phyloP scores from a whole-genome alignment of 37 sponge, comb jelly and placozoan species.

The Cliona cf. orientalis region DNA sequence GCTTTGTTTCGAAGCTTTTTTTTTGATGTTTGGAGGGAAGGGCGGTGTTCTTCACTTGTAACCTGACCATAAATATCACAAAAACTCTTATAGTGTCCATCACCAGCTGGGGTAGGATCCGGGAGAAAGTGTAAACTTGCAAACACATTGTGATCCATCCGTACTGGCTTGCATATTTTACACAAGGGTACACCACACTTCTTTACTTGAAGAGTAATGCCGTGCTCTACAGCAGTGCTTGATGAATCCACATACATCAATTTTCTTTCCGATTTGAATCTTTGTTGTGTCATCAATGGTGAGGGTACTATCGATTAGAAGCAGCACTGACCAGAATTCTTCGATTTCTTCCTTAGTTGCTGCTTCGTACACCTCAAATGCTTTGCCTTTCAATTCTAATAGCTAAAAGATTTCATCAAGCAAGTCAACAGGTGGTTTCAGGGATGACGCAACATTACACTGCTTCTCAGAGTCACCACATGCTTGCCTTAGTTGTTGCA shows the following conservation, averaged over 20 bases:
- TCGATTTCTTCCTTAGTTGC: conserved; percentile 9
- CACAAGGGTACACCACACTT: background rate
- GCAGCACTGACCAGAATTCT: conserved; percentile 15
- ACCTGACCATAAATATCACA: background rate
- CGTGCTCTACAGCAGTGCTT: conserved; percentile 22
- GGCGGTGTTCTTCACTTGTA: background rate
- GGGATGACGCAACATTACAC: conserved; percentile 3
- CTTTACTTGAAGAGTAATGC: conserved; percentile 32
- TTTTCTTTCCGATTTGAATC: background rate
- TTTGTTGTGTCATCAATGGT: conserved; percentile 11
- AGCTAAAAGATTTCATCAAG: background rate
- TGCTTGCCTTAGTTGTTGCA: background rate
- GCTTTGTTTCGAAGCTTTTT: background rate
- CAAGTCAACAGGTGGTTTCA: conserved; percentile 21
- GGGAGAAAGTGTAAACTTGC: background rate
- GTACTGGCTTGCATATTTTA: background rate
- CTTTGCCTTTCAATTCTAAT: conserved; percentile 34
- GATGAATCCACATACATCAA: conserved; percentile 13
- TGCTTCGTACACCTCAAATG: background rate
- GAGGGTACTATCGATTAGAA: background rate
- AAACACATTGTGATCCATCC: background rate
- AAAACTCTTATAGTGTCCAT: background rate
- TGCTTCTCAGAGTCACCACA: background rate
- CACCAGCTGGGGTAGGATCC: background rate
- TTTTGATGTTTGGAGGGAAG: background rate